Conservation (phyloP, 2,113 vertebrate species). For the Aphelocoma coerulescens region DNA sequence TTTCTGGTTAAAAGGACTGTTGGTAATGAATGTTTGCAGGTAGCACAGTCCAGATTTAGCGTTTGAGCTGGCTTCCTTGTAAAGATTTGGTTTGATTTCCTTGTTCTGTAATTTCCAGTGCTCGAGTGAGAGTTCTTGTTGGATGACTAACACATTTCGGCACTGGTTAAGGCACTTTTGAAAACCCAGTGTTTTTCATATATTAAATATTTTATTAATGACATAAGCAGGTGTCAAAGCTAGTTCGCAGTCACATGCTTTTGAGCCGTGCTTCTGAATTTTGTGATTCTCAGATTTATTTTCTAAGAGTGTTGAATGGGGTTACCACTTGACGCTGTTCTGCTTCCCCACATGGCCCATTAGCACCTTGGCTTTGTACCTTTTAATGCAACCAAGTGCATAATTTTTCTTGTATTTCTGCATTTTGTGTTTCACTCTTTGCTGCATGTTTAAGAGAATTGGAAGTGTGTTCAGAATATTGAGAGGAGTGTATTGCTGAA, state of each 20-base stretch:
- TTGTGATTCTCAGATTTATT: not conserved
- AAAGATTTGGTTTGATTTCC: not conserved
- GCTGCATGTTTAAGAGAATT: not conserved
- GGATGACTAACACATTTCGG: constrained; percentile 41
- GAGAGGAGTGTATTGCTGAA: not conserved
- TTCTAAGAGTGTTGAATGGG: not conserved
- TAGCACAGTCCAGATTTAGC: not conserved
- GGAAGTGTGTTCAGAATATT: not conserved
- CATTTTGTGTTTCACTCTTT: not conserved
- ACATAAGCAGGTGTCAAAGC: constrained; percentile 26
- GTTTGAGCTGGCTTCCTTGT: not conserved
- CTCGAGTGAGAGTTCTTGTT: constrained; percentile 23
- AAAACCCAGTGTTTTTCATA: constrained; percentile 1
- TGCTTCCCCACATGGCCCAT: fast-evolving
- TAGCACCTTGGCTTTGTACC: not conserved
- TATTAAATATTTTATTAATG: constrained; percentile 45
- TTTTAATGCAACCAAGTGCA: not conserved
- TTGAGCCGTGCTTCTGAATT: not conserved
- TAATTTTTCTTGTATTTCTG: not conserved
- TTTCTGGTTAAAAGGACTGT: not conserved
- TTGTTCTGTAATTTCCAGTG: constrained; percentile 17
- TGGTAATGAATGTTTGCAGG: not conserved
- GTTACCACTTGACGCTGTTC: not conserved
- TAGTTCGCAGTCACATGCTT: not conserved
- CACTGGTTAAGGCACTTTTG: not conserved